Evolutionary conservation across 92 coral and sea anemone genomes (phyloP).

Genomic region (Zoanthus sansibaricus): DNA sequence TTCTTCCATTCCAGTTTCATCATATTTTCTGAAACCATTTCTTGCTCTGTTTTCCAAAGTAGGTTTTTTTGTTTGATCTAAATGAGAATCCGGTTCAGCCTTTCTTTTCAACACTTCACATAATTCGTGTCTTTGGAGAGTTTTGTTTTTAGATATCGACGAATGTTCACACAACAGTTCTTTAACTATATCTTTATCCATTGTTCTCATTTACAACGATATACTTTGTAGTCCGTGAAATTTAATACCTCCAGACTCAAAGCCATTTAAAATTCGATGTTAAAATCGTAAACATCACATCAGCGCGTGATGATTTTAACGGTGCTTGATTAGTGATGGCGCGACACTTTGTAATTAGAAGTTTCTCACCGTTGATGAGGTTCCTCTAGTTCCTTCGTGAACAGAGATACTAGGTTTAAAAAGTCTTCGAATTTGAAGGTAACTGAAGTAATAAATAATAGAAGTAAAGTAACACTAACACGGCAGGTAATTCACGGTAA

Average conservation of each 20-base stretch:
- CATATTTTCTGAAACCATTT: constrained; percentile 25
- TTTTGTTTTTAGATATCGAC: background rate
- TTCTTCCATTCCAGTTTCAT: constrained; percentile 24
- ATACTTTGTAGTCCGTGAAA: background rate
- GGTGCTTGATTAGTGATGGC: background rate
- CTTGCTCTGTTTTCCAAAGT: background rate
- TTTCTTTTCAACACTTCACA: constrained; percentile 16
- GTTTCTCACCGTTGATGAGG: background rate
- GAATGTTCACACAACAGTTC: constrained; percentile 9
- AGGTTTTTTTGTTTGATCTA: background rate
- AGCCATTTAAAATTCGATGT: background rate
- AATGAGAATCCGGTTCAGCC: background rate
- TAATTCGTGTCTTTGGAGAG: background rate
- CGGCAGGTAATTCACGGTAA: no score
- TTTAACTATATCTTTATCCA: constrained; percentile 26
- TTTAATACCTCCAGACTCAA: background rate
- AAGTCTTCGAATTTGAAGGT: no score
- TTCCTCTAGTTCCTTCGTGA: no score
- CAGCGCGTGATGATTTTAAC: constrained; percentile 18
- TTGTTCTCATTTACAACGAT: background rate
- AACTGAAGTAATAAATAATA: no score
- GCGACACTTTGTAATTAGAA: background rate
- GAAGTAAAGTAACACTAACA: no score
- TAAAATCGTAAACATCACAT: background rate
- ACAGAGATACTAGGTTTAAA: no score